Conservation (phyloP, 2,888 invertebrate species). For the Drosophila setosimentum region DNA sequence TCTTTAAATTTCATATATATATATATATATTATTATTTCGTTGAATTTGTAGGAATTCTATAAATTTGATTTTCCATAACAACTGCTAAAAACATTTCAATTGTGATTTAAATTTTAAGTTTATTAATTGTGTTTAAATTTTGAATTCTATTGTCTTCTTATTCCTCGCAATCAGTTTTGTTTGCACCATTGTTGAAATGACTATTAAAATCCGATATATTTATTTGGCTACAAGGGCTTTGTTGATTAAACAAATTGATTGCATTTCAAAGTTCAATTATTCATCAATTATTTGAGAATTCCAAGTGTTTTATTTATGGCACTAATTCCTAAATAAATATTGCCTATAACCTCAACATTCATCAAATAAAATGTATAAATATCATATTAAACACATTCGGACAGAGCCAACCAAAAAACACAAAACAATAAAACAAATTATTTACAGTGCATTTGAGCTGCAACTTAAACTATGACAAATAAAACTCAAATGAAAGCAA, state of each 20-base stretch:
- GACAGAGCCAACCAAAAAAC: slow-evolving; percentile 1
- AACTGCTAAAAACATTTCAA: background rate
- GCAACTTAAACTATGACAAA: slow-evolving; percentile 49
- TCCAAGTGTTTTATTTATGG: background rate
- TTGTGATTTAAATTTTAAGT: background rate
- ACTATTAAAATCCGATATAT: background rate
- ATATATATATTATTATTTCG: background rate
- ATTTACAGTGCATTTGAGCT: slow-evolving; percentile 52
- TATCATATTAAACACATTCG: background rate
- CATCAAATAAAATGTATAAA: slow-evolving; percentile 5
- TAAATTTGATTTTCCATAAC: background rate
- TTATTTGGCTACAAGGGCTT: background rate
- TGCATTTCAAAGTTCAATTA: slow-evolving; percentile 5
- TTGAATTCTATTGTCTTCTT: background rate
- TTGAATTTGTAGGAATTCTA: background rate
- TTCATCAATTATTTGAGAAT: slow-evolving; percentile 6
- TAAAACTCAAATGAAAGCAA: slow-evolving; percentile 45
- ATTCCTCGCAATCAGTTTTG: background rate
- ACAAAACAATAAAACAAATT: slow-evolving; percentile 27
- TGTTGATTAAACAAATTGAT: slow-evolving; percentile 9
- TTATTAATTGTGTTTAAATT: background rate
- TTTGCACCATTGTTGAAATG: background rate
- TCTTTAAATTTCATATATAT: background rate
- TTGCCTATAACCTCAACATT: slow-evolving; percentile 4
- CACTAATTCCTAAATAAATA: slow-evolving; percentile 15